These are phyloP conservation scores for Drepanosiphum platanoidis DNA, from an alignment of 2,888 invertebrate species.

Conservation along the genomic window DNA sequence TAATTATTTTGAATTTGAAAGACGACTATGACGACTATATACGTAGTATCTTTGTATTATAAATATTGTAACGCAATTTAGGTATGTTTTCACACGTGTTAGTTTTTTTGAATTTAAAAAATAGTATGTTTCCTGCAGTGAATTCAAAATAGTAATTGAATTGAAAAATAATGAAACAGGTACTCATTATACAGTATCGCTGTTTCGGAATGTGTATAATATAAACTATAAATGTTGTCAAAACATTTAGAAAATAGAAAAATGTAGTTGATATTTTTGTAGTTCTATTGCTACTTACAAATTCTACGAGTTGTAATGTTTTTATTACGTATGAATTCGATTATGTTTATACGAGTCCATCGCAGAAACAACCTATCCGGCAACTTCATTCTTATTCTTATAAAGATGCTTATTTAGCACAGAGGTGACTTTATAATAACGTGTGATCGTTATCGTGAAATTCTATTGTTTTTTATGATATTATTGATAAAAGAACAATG, in stretches of 20 bases:
- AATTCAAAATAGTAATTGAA: background rate
- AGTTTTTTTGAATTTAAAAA: background rate
- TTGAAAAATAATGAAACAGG: background rate
- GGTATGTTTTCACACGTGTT: background rate
- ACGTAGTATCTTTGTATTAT: no score
- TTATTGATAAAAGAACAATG: conserved; percentile 60
- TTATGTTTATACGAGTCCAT: background rate
- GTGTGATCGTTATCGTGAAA: conserved; percentile 47
- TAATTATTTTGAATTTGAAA: background rate
- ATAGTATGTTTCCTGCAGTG: background rate
- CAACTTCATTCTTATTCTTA: conserved; percentile 18
- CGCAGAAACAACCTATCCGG: background rate
- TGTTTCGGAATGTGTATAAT: background rate
- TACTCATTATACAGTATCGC: conserved; percentile 60
- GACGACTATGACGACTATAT: background rate
- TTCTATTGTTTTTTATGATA: conserved; percentile 47
- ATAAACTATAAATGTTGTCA: background rate
- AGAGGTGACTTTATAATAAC: conserved; percentile 29
- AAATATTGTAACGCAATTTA: no score
- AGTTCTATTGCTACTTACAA: background rate
- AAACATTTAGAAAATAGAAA: background rate
- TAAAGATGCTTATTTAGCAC: conserved; percentile 37
- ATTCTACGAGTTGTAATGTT: background rate
- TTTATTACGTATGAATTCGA: background rate
- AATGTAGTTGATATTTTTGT: background rate